Conservation (phyloP, 2,797 vertebrate species). For the Florisuga fusca region DNA sequence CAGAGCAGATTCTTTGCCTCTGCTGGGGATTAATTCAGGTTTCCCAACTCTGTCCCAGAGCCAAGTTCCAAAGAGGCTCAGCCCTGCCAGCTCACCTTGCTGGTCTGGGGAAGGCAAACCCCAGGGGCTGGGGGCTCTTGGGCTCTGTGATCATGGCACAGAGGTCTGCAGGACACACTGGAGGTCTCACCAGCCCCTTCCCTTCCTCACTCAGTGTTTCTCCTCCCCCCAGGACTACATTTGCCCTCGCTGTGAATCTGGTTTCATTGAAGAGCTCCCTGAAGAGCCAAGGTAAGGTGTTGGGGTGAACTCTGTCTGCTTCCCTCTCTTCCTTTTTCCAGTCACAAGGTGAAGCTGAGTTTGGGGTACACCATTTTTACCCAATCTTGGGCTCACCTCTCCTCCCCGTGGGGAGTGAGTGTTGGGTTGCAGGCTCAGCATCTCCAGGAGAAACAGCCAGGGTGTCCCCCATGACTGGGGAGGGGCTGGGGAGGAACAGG, state of each 20-base stretch:
- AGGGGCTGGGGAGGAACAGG: fast-evolving
- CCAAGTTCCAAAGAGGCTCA: not conserved
- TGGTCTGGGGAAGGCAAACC: not conserved
- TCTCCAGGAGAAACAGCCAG: not conserved
- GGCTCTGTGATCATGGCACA: fast-evolving
- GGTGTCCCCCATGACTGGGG: fast-evolving
- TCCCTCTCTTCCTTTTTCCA: not conserved
- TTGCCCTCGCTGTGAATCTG: constrained; percentile 93
- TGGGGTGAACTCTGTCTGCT: not conserved
- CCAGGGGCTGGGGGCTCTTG: not conserved
- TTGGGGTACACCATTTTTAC: fast-evolving
- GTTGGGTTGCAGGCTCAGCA: not conserved
- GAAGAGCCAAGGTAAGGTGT: constrained; percentile 87
- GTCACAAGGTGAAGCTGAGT: not conserved
- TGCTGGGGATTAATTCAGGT: not conserved
- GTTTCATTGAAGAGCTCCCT: constrained; percentile 93
- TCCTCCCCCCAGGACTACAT: constrained; percentile 87
- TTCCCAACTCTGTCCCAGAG: not conserved
- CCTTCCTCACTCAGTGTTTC: not conserved
- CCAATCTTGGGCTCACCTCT: not conserved
- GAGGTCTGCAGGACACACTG: not conserved
- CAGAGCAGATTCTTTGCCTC: not conserved
- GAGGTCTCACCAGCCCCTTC: not conserved
- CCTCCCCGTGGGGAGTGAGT: not conserved
- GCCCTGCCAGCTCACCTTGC: not conserved